Base-by-base conservation (phyloP, 2,113 vertebrate genomes). In the Nothocercus nigrocapillus region DNA sequence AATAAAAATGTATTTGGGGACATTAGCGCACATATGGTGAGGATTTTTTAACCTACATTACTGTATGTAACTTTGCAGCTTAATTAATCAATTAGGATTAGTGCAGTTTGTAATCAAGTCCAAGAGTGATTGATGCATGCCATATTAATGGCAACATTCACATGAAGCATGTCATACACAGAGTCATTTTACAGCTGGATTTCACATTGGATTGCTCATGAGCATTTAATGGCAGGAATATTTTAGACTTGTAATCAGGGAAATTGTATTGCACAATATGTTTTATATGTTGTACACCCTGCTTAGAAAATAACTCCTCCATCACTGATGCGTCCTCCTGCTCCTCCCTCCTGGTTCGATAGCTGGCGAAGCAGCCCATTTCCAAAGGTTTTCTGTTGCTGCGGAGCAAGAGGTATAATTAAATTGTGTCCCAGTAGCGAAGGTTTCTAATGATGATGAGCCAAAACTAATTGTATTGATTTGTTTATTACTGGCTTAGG, bases 391-490 rank as follows among this genome's bases (percentile, higher is more conserved):
- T 97, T 97, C 80, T 87, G 90, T 93, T 95, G 93, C 94, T 95
- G 27, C 77, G 89, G 68, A 97, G 85, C 83, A 95, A 98, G 96
- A 97, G 96, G 97, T 98, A 94, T 97, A 97, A 98, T 98, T 97
- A 97, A 96, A 97, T 97, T 95, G 95, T 96, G 96, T 97, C 97
- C 96, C 97, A 95, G 95, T 95, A 97, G 97, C 95, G 95, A 97
- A 95, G 95, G 77, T 97, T 98, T 96, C 95, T 97, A 98, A 97
- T 97, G 97, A 98, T 97, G 97, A 98, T 97, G 97, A 98, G 96
- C 97, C 97, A 97, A 98, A 97, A 97, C 98, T 98, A 98, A 98
- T 98, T 98, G 98, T 98, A 98, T 98, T 98, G 98, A 98, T 98
- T 98, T 98, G 98, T 98, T 98, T 98, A 97, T 97, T 96, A 97